A percentile compares a stretch with the other conserved stretches of the same genome.
Evolutionary conservation across 2,113 vertebrate species (phyloP).

Genomic region (Clarias magur): DNA sequence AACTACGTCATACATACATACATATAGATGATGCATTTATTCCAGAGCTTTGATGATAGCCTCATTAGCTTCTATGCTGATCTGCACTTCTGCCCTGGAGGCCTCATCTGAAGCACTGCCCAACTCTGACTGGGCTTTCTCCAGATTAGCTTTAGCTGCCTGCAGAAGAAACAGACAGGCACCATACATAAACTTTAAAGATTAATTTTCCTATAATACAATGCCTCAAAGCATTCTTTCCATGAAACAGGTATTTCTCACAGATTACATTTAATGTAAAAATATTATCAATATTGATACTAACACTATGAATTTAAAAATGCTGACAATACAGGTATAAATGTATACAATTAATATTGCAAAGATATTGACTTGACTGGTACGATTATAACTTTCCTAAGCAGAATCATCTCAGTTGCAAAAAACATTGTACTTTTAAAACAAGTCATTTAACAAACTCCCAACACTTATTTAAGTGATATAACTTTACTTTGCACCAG

Average conservation of each 20-base stretch:
- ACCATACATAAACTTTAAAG: neutral
- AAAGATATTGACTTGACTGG: neutral
- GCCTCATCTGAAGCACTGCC: slow-evolving; percentile 74
- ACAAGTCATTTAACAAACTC: neutral
- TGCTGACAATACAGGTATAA: neutral
- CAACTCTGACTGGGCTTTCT: slow-evolving; percentile 84
- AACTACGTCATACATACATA: slow-evolving; percentile 40
- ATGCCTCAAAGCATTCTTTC: neutral
- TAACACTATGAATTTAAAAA: neutral
- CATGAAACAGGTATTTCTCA: neutral
- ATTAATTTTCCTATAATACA: too few relatives aligned
- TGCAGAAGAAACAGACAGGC: slow-evolving; percentile 53
- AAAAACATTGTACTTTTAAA: neutral
- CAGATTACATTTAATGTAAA: neutral
- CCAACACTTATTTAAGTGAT: neutral
- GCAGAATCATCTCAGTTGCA: neutral
- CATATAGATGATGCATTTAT: slow-evolving; percentile 62
- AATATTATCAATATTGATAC: neutral
- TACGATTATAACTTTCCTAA: neutral
- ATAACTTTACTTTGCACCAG: neutral
- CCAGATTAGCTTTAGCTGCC: slow-evolving; percentile 88
- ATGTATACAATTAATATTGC: neutral
- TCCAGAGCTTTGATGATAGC: slow-evolving; percentile 94
- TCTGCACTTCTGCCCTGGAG: slow-evolving; percentile 81
- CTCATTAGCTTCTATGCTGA: slow-evolving; percentile 90